Evolutionary conservation across 2,888 invertebrate species (phyloP), one percentile per base, ranked within the genome.

Genomic region (Petrolisthes manimaculis): DNA sequence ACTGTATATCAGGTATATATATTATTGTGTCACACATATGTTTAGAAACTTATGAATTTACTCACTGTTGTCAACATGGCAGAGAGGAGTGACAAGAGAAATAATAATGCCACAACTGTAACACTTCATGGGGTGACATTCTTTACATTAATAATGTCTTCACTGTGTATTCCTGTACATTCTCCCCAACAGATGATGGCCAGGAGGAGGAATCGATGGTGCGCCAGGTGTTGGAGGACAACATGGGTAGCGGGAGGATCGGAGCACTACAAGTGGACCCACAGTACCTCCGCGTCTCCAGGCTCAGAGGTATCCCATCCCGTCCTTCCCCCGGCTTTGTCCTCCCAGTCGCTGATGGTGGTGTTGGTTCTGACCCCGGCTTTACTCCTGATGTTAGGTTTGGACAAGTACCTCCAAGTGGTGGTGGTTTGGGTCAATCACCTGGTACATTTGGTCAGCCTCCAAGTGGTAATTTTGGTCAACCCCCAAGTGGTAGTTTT

Each of bases 151-250:
- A 37, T 37, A 37, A 37, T 37, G 0, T 37, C 2, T 37, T 37
- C 37, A 37, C 37, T 2, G 37, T 37, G 37, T 37, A 37, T 37
- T 37, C 37, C 1, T 37, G 1, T 37, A 37, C 37, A n/a, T 71
- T 71, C 71, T 71, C 71, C 21, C 71, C 71, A n/a, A 71, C 71
- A 71, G 71, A 14, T 18, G 21, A n/a, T n/a, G n/a, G n/a, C 18
- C 6, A 51, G n/a, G 81, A 67, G 5, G 69, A 82, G 67, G 51
- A 69, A 2, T 82, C 81, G 51, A 18, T 67, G 69, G 69, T 82
- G 37, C 81, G 81, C 8, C 21, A 69, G 51, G 69, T 82, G n/a
- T n/a, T 82, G n/a, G 67, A 82, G 81, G 1, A 82, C 18, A 82
- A 37, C 69, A 82, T 82, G 5, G 51, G 14, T 5, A 6, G 51